phyloP scores from a whole-genome alignment of 2,113 vertebrate species.

The Chelonoidis abingdonii region DNA sequence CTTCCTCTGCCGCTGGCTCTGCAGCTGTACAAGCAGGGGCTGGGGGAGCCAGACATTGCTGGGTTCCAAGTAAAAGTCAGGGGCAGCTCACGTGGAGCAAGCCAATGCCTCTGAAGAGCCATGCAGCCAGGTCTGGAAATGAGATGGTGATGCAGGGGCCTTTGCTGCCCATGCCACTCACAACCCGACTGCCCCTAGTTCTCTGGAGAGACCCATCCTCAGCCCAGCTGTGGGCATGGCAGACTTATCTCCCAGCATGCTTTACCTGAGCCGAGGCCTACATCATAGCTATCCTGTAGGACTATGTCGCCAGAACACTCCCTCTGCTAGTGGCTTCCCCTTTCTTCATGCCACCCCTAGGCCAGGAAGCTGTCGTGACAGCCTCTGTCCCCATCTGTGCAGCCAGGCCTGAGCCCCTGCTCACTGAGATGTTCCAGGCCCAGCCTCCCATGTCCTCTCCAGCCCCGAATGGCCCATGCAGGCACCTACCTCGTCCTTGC shows the following conservation, averaged over 20 bases:
- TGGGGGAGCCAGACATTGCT: too few species aligned
- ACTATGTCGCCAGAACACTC: neutral
- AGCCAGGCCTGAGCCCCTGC: neutral
- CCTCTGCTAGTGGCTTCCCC: neutral
- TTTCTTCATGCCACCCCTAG: neutral
- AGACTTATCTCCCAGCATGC: neutral
- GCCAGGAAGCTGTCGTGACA: neutral
- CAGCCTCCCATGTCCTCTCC: neutral
- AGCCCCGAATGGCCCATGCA: neutral
- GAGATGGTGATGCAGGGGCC: too few species aligned
- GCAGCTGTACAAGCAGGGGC: neutral
- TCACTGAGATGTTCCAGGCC: neutral
- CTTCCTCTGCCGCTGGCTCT: too few species aligned
- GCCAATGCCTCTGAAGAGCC: too few species aligned
- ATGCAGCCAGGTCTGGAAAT: too few species aligned
- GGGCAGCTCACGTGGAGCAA: neutral
- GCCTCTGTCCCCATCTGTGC: neutral
- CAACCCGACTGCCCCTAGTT: neutral
- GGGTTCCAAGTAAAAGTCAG: too few species aligned
- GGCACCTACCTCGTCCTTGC: conserved; percentile 92
- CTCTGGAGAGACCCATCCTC: neutral
- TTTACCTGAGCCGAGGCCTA: neutral
- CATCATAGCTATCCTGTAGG: neutral
- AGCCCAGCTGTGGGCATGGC: neutral
- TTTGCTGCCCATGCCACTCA: too few species aligned